Evolutionary conservation across 2,113 vertebrate species (phyloP), one percentile per base, ranked within the genome.

Genomic region (Petrocephalus zakoni): DNA sequence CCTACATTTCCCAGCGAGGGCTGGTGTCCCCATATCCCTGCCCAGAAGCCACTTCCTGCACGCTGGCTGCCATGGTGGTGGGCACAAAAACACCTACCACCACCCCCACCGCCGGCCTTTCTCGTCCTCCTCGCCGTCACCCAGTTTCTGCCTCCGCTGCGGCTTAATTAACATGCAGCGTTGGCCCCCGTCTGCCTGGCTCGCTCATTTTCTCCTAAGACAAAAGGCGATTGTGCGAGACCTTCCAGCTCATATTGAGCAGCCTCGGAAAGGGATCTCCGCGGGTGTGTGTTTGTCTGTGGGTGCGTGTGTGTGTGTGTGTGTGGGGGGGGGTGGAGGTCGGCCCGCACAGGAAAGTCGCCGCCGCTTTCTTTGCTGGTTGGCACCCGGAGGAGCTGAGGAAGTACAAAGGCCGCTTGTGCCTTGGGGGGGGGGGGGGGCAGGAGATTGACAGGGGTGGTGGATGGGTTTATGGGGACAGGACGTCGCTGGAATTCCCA

Each of bases 391-490:
- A 88, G 37, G 86, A 82, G 87, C 42, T 78, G 55, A 89, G 68
- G 89, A 47, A 55, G 55, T 88, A 94, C 91, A 94, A 92, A 92
- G 92, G 90, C 91, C 93, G 92, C 92, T 93, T 93, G 92, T 93
- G 37, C 90, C 72, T 55, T 55, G 37, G 87, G 78, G 89, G 19
- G 88, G 89, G 92, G 37, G 87, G 78, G 89, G 19, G 88, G 89
- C 92, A 56, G n/a, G 89, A 25, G 89, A 85, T 10, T 58, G 75
- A 53, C 42, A 49, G 15, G 4, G 89, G 81, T 82, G 42, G 90
- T 89, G 92, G 92, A 92, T 91, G 91, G 93, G 93, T 91, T 92
- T 93, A 91, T 93, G 93, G 93, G 93, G 89, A 94, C 90, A 85
- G 89, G 92, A 90, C 5, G 25, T 61, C 81, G 87, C 81, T 8